Conservation (phyloP, 2,888 invertebrate genomes). For the Cryptocephalus primarius region DNA sequence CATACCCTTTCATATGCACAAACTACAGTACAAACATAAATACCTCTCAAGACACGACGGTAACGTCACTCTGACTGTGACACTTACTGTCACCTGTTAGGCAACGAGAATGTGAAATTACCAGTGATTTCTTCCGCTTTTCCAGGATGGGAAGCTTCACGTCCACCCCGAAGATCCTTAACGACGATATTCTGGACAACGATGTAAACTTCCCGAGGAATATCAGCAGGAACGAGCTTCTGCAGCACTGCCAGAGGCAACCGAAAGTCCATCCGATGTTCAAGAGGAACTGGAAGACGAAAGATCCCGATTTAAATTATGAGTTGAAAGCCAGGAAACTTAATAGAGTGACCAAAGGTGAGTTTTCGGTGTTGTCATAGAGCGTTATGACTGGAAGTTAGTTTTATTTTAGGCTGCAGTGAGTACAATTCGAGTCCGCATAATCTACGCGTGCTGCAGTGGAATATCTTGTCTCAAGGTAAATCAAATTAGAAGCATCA, state of each 20-base stretch:
- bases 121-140: conserved; percentile 9
- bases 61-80: too few relatives aligned
- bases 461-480: conserved; percentile 66
- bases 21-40: too few relatives aligned
- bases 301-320: conserved; percentile 16
- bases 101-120: too few relatives aligned
- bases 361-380: not conserved
- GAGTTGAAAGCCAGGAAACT: conserved; percentile 34
- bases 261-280: conserved; percentile 37
- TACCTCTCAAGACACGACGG: too few relatives aligned
- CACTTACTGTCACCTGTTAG: too few relatives aligned
- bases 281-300: conserved; percentile 26
- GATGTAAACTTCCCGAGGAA: conserved; percentile 40
- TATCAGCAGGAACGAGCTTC: conserved; percentile 39
- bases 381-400: not conserved
- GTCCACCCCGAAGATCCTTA: conserved; percentile 53
- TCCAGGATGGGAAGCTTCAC: conserved; percentile 64
- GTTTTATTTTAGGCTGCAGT: conserved; percentile 35
- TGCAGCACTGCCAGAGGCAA: conserved; percentile 44
- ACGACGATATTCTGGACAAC: conserved; percentile 51
- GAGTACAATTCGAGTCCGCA: conserved; percentile 37
- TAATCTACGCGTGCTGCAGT: conserved; percentile 51
- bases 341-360: conserved; percentile 40
- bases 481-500: too few relatives aligned
- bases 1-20: too few relatives aligned